These are phyloP conservation scores for Gymnothorax javanicus DNA, from an alignment of 2,797 vertebrate genomes.

Conservation along the genomic window DNA sequence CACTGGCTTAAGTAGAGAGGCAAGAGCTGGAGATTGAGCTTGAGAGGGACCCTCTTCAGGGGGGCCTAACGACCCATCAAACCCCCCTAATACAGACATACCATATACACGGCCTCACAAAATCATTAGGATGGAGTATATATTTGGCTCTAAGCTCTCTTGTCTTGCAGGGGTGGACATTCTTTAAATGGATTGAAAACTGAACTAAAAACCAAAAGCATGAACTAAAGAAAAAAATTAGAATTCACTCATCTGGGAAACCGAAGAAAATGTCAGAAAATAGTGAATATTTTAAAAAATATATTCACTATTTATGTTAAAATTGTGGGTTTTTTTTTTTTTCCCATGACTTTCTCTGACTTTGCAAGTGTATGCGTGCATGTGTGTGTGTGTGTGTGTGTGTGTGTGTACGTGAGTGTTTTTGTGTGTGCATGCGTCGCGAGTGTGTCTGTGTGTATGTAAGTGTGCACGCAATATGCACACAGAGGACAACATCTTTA, in stretches of 20 bases:
- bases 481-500: not conserved
- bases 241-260: not conserved
- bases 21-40: constrained; percentile 74
- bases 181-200: not conserved
- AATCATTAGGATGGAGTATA: not conserved
- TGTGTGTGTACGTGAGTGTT: too few species aligned
- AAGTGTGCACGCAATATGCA: not conserved
- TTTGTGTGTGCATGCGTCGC: not conserved
- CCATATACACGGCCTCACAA: constrained; percentile 14
- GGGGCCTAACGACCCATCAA: not conserved
- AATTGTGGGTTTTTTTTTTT: too few species aligned
- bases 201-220: not conserved
- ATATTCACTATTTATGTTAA: not conserved
- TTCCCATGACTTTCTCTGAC: too few species aligned
- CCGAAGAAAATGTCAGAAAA: too few species aligned
- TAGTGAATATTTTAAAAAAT: too few species aligned
- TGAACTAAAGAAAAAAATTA: not conserved
- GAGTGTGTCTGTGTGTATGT: not conserved
- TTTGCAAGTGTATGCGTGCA: too few species aligned
- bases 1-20: constrained; percentile 91
- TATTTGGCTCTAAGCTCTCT: not conserved
- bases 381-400: too few species aligned
- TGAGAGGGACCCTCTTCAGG: constrained; percentile 29
- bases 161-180: not conserved
- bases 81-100: constrained; percentile 17